Conservation (phyloP, 2,113 vertebrate species). For the human (Homo sapiens) region GRCh38 chr2:215308001-215308500, state of each 20-base stretch:
- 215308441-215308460: background rate
- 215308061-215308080: background rate
- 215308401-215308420: background rate
- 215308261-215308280: background rate
- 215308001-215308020: background rate
- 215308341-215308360: background rate
- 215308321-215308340: background rate
- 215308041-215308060: background rate
- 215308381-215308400: background rate
- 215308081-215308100: background rate
- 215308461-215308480: background rate
- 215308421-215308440: background rate
- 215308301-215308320: background rate
- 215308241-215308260: background rate
- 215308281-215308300: too few relatives aligned
- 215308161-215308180: background rate
- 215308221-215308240: background rate
- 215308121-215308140: background rate
- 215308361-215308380: background rate
- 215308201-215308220: background rate
- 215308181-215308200: background rate
- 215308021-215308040: background rate
- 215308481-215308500: background rate
- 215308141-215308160: background rate
- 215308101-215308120: background rate